A percentile compares a stretch with the other conserved stretches of the same genome.
Conservation (phyloP, 2,888 invertebrate genomes). For the Idaea dimidiata region DNA sequence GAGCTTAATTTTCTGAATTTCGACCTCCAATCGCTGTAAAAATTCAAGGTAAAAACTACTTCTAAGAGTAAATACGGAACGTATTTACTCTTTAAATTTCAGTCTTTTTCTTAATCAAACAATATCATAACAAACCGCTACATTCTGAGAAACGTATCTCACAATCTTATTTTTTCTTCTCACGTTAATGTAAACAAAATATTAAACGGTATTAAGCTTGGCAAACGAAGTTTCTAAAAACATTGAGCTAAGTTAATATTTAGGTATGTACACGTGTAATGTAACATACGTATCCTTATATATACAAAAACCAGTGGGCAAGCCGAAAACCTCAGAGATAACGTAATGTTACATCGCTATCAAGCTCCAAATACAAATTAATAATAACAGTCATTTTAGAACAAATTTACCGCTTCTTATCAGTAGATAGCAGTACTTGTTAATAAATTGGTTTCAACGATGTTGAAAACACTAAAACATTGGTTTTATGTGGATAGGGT, state of each 20-base stretch:
- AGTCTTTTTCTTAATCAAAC: conserved; percentile 31
- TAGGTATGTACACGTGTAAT: neutral
- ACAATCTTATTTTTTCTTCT: conserved; percentile 21
- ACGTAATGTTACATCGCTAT: neutral
- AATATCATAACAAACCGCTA: conserved; percentile 26
- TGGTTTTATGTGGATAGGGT: neutral
- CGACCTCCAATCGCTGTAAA: neutral
- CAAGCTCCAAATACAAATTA: neutral
- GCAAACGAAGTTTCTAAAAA: neutral
- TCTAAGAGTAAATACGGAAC: conserved; percentile 26
- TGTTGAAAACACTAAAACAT: neutral
- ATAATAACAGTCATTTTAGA: neutral
- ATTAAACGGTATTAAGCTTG: conserved; percentile 7
- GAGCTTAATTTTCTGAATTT: neutral
- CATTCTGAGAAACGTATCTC: conserved; percentile 18
- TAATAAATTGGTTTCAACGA: neutral
- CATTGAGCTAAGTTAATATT: neutral
- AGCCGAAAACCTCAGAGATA: neutral
- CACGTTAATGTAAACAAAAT: conserved; percentile 14
- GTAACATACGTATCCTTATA: neutral
- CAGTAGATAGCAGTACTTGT: neutral
- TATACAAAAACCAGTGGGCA: neutral
- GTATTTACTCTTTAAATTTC: conserved; percentile 22
- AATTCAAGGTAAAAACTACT: conserved; percentile 21
- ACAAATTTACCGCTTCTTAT: conserved; percentile 4